Conservation (phyloP, 2,888 invertebrate species). For the Anthophora plumipes region DNA sequence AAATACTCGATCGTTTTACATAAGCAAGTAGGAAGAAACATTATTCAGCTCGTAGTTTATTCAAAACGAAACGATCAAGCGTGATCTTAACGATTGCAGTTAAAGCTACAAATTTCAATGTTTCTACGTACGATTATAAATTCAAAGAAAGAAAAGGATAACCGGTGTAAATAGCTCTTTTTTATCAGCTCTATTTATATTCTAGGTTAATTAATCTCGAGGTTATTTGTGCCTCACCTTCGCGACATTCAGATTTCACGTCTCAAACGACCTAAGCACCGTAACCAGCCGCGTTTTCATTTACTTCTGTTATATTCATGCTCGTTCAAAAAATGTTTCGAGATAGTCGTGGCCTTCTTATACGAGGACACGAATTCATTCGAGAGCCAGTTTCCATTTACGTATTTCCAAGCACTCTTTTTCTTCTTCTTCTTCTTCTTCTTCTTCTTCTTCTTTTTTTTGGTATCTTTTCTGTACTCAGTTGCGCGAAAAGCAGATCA, state of each 20-base stretch:
- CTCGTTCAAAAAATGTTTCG: neutral
- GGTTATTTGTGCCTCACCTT: neutral
- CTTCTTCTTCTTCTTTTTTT: neutral
- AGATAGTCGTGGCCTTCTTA: neutral
- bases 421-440: neutral
- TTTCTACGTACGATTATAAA: too few relatives aligned
- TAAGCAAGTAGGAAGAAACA: neutral
- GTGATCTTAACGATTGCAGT: too few relatives aligned
- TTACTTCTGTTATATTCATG: neutral
- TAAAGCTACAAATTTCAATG: too few relatives aligned
- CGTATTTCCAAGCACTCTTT: neutral
- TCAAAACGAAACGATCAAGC: too few relatives aligned
- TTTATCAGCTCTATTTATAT: neutral
- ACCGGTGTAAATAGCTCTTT: neutral
- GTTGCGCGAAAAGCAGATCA: neutral
- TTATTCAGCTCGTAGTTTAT: neutral
- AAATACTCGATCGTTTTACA: neutral
- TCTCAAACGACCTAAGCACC: neutral
- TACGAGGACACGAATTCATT: neutral
- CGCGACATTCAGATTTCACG: neutral
- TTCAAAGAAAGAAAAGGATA: too few relatives aligned
- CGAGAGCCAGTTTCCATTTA: slow-evolving; percentile 1
- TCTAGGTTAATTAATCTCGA: slow-evolving; percentile 5
- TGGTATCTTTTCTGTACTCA: neutral
- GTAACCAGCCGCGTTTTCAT: neutral